A percentile compares a stretch with the other conserved stretches of the same genome.
These are phyloP conservation scores for Kryptopterus vitreolus DNA, from an alignment of 2,797 vertebrate genomes.

Conservation along the genomic window DNA sequence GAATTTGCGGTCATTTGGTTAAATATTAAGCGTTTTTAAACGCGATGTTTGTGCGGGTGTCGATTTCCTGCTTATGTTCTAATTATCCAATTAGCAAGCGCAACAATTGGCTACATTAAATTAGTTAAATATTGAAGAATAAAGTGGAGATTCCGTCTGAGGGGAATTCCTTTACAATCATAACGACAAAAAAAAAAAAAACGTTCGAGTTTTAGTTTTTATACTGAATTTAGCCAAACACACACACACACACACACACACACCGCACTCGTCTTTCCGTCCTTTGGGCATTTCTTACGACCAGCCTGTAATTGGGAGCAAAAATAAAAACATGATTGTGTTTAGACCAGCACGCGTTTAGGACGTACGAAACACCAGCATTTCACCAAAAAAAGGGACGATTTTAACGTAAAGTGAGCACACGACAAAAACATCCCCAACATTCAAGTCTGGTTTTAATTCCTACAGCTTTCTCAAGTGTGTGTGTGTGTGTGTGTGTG, in stretches of 20 bases:
- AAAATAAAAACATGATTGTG: background rate
- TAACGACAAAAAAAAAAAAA: too few relatives aligned
- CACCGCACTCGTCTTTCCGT: too few relatives aligned
- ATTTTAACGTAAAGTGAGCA: slow-evolving; percentile 4
- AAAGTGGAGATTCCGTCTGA: too few relatives aligned
- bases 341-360: slow-evolving; percentile 2
- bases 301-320: background rate
- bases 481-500: background rate
- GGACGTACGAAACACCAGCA: slow-evolving; percentile 51
- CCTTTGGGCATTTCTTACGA: background rate
- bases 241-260: too few relatives aligned
- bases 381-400: background rate
- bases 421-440: slow-evolving; percentile 35
- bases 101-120: too few relatives aligned
- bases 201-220: too few relatives aligned
- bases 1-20: background rate
- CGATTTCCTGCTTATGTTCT: too few relatives aligned
- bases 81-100: background rate
- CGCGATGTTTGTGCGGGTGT: background rate
- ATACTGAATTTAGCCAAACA: too few relatives aligned
- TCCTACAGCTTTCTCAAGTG: slow-evolving; percentile 60
- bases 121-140: too few relatives aligned
- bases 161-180: background rate
- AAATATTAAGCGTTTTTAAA: background rate
- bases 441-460: background rate